Base-by-base conservation (phyloP, 2,113 vertebrate species). In the Leiothrix lutea region DNA sequence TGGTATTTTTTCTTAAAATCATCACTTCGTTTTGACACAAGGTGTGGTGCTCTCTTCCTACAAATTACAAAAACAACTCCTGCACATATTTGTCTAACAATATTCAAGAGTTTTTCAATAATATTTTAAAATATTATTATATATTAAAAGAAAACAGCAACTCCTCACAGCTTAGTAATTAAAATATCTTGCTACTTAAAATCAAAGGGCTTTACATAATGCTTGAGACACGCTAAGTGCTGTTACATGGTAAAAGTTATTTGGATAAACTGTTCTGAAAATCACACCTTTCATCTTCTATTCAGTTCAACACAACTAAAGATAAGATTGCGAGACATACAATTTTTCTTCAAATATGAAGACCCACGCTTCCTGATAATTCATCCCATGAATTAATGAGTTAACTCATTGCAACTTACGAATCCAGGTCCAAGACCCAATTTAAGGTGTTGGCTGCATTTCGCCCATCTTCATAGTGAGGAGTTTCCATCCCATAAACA, bases 391-490 rank as follows among this genome's bases (percentile, higher is more conserved):
- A 78, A 74, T 57, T 81, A 54, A 70, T 6, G 23, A 47, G 7
- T 10, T 54, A 80, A 90, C 21, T 38, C 56, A 74, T 18, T 85
- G 38, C 58, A 95, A 98, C 98, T 98, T 97, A 99, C 98, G 44
- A 97, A 71, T 98, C 94, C 8, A 96, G 74, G 83, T 98, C 98
- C 29, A 92, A 96, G 6, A 97, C 78, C 99, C 99, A 99, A 0
- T 45, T 90, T 47, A 99, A 97, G 44, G 83, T 97, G 95, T 97
- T 98, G 26, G 97, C 90, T 25, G 97, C 57, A 16, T 58, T 93
- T 79, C 92, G 84, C 4, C 99, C 99, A 74, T 99, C 98, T 42
- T 95, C 98, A 79, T 80, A 97, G 92, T 99, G 98, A 74, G 99
- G 98, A 3, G 98, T 99, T 86, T 95, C 83, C 40, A 96, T 88